Base-by-base conservation (phyloP, 1,140 invertebrate species). In the Saccostrea glomerata region DNA sequence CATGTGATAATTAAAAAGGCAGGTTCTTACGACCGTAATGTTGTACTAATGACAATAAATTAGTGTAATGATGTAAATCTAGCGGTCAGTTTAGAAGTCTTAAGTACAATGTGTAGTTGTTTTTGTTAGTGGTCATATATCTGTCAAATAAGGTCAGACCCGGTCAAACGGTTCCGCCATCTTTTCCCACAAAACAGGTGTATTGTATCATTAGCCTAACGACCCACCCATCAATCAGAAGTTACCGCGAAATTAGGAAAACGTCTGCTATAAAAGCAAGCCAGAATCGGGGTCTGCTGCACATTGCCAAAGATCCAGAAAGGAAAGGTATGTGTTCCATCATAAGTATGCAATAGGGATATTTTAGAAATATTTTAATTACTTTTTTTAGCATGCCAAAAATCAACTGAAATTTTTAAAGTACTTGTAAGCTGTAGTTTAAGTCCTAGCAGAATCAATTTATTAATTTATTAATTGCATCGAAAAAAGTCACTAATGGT, bases 151-250 rank as follows among this genome's bases (percentile, higher is more conserved):
- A 12, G 47, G 23, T 77, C 15, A 30, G 25, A 77, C 25, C 23
- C 25, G 13, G 70, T 77, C 25, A 30, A 30, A 77, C 15, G 15
- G 15, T 30, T 15, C 70, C 70, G 70, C 70, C 30, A 77, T 77
- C 25, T 30, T 77, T 36, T 36, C 70, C 25, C 13, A 30, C 25
- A 77, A 77, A 77, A 77, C 70, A 77, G 70, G 70, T 77, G 70
- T 77, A 77, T 77, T 77, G 70, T 77, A 77, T 77, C 70, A 77
- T 77, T 77, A 77, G 70, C 13, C 70, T 77, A 77, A 77, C 70
- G 70, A 36, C 70, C 70, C 30, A 77, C 70, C 70, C 70, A 77
- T 77, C 70, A 77, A 77, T 77, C 70, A 77, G 70, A 15, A 36
- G 15, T 77, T 77, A 77, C 25, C 25, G 70, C 30, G 25, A 25